Conservation (phyloP, 2,888 invertebrate species). For the Eulithis testata region DNA sequence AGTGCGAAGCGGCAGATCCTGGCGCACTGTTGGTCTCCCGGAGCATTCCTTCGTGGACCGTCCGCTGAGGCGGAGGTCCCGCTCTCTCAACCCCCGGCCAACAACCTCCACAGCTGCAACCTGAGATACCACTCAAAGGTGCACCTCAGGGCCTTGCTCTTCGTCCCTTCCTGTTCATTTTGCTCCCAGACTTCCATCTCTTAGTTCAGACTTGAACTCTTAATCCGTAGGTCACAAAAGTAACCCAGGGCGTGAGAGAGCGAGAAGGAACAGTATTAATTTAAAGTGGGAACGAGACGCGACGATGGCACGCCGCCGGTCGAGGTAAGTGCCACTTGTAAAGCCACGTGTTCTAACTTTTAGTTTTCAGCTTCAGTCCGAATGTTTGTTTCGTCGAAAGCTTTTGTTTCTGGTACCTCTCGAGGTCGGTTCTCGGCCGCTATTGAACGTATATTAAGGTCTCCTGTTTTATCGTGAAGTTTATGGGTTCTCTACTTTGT, state of each 20-base stretch:
- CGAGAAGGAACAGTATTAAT: conserved; percentile 69
- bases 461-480: conserved; percentile 27
- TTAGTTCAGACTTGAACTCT: conserved; percentile 42
- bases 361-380: conserved; percentile 45
- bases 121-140: conserved; percentile 46
- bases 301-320: conserved; percentile 72
- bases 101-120: conserved; percentile 55
- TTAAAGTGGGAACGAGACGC: conserved; percentile 82
- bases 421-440: conserved; percentile 38
- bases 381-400: conserved; percentile 37
- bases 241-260: conserved; percentile 78
- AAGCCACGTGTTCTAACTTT: conserved; percentile 76
- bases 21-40: conserved; percentile 71
- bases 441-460: conserved; percentile 38
- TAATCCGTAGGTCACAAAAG: conserved; percentile 46
- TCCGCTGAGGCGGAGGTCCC: conserved; percentile 81
- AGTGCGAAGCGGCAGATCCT: conserved; percentile 74
- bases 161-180: conserved; percentile 36
- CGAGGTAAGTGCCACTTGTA: conserved; percentile 80
- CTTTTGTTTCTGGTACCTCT: conserved; percentile 34
- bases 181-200: conserved; percentile 40
- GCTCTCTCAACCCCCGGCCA: conserved; percentile 75
- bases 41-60: conserved; percentile 80
- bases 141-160: conserved; percentile 51
- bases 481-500: conserved; percentile 32